phyloP scores from a whole-genome alignment of 2,888 invertebrate genomes.

The Pandemis heparana region DNA sequence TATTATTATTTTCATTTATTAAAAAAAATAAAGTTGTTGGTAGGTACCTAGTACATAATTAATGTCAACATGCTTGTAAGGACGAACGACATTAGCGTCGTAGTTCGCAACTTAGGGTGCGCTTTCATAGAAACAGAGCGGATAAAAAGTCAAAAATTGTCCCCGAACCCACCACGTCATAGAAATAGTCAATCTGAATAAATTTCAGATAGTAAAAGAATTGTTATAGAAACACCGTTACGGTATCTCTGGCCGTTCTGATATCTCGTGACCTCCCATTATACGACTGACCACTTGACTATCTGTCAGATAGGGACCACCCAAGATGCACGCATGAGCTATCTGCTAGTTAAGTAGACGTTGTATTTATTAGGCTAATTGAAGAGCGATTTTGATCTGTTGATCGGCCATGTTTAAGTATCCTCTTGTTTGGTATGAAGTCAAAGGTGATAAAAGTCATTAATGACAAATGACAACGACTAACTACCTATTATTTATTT shows the following conservation, averaged over 20 bases:
- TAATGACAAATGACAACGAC: too few relatives aligned
- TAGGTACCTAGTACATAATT: too few relatives aligned
- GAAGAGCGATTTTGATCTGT: background rate
- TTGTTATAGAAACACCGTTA: conserved; percentile 11
- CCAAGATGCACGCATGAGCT: conserved; percentile 9
- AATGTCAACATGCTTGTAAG: too few relatives aligned
- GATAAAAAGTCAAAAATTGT: background rate
- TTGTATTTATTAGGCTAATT: background rate
- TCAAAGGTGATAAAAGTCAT: too few relatives aligned
- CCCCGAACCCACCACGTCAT: background rate
- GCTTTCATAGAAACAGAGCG: too few relatives aligned
- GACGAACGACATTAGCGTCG: too few relatives aligned
- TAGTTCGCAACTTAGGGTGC: too few relatives aligned
- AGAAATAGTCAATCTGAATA: conserved; percentile 7
- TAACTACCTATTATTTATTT: too few relatives aligned
- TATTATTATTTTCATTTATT: too few relatives aligned
- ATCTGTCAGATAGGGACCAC: conserved; percentile 28
- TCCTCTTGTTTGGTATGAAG: background rate
- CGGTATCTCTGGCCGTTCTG: background rate
- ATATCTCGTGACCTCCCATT: conserved; percentile 21
- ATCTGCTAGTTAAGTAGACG: background rate
- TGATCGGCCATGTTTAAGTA: background rate
- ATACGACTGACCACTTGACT: background rate
- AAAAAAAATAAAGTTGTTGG: too few relatives aligned
- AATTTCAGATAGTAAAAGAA: conserved; percentile 3